Conservation (phyloP, 2,888 invertebrate genomes). For the Epistrophe eligans region DNA sequence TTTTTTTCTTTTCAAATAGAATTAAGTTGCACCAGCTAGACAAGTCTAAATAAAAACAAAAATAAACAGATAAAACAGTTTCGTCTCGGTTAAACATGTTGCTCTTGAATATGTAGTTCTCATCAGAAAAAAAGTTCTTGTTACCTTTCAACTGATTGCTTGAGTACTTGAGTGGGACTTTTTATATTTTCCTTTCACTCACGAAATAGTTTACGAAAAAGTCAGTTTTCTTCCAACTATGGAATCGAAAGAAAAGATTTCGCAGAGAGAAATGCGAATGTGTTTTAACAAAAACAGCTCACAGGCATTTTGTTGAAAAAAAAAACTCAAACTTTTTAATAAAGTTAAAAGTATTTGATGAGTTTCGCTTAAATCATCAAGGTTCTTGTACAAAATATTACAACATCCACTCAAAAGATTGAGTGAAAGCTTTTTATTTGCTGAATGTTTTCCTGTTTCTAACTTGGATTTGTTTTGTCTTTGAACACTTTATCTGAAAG, state of each 20-base stretch:
- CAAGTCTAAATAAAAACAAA: constrained; percentile 19
- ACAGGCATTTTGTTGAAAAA: no score
- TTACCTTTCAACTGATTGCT: no score
- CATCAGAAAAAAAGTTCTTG: no score
- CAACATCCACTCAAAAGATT: no score
- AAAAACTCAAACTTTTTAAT: no score
- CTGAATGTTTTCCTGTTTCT: not conserved
- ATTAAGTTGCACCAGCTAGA: constrained; percentile 67
- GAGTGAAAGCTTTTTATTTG: not conserved
- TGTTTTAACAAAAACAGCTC: no score
- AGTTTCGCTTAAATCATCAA: no score
- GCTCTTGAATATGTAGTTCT: no score
- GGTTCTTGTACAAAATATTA: no score
- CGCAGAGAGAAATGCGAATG: not conserved
- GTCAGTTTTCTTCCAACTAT: not conserved
- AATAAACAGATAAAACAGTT: not conserved
- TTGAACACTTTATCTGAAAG: not conserved
- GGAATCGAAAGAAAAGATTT: not conserved
- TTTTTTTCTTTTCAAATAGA: constrained; percentile 46
- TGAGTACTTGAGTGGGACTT: no score
- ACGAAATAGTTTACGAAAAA: no score
- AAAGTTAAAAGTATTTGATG: not conserved
- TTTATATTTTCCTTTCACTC: not conserved
- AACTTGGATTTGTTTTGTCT: not conserved
- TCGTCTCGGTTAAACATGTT: not conserved